Percentiles rank a stretch among this genome's conserved stretches.
phyloP scores from a whole-genome alignment of 2,113 vertebrate species.

The Arizona elegans region DNA sequence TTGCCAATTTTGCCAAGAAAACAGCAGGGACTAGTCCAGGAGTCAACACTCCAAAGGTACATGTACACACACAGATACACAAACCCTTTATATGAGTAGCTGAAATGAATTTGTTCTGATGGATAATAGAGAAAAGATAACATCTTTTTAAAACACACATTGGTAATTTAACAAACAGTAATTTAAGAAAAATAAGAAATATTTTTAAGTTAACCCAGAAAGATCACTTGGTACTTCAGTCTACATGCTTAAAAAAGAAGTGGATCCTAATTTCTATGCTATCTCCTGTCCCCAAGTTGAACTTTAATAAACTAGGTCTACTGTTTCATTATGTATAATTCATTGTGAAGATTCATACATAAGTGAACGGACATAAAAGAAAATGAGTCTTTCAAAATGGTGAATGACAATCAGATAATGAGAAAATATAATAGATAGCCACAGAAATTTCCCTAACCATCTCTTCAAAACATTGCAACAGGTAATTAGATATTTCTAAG shows the following conservation, averaged over 20 bases:
- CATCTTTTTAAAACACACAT: too few relatives aligned
- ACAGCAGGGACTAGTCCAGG: neutral
- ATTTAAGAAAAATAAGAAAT: neutral
- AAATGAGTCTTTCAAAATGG: neutral
- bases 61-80: neutral
- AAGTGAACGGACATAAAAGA: slow-evolving; percentile 10
- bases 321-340: neutral
- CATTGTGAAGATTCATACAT: neutral
- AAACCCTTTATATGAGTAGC: neutral
- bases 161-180: neutral
- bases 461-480: neutral
- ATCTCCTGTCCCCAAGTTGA: neutral
- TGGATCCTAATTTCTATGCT: neutral
- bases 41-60: neutral
- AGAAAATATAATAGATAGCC: neutral
- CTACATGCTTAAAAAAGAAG: neutral
- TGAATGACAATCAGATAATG: neutral
- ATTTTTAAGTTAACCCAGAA: neutral
- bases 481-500: slow-evolving; percentile 5
- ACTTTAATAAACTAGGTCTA: neutral
- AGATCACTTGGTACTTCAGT: neutral
- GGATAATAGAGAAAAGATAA: neutral
- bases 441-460: neutral
- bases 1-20: neutral
- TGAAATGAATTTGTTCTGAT: neutral